phyloP scores from a whole-genome alignment of 2,888 invertebrate species.

The Hemaris fuciformis region DNA sequence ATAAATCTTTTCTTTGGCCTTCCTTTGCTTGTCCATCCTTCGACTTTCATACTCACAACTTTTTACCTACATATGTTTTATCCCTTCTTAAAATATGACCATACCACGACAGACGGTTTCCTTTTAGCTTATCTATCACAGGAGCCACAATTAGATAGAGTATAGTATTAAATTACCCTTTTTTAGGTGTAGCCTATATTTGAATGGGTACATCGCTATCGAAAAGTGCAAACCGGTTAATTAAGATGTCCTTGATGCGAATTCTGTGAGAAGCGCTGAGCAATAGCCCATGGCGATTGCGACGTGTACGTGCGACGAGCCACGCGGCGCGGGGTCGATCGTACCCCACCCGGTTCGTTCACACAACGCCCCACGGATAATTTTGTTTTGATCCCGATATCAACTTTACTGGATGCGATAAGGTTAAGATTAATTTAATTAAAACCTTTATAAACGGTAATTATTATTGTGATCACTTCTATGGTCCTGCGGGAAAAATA shows the following conservation, averaged over 20 bases:
- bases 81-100: too few species aligned
- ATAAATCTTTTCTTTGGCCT: too few species aligned
- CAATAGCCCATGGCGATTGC: constrained; percentile 58
- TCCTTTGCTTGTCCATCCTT: too few species aligned
- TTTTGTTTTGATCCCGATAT: constrained; percentile 27
- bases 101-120: too few species aligned
- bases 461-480: too few species aligned
- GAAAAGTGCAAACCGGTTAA: constrained; percentile 29
- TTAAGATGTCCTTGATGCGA: constrained; percentile 39
- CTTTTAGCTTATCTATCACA: too few species aligned
- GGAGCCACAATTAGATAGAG: too few species aligned
- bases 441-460: background rate
- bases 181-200: too few species aligned
- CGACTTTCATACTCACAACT: too few species aligned
- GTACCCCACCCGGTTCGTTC: constrained; percentile 59
- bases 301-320: constrained; percentile 34
- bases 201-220: background rate
- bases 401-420: constrained; percentile 27
- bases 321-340: constrained; percentile 17
- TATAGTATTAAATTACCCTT: too few species aligned
- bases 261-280: constrained; percentile 46
- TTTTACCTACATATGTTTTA: too few species aligned
- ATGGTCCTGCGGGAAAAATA: too few species aligned
- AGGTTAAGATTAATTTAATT: background rate
- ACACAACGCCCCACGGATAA: constrained; percentile 52